phyloP scores from a whole-genome alignment of 92 coral and sea anemone species.

The Actinostola sp. region DNA sequence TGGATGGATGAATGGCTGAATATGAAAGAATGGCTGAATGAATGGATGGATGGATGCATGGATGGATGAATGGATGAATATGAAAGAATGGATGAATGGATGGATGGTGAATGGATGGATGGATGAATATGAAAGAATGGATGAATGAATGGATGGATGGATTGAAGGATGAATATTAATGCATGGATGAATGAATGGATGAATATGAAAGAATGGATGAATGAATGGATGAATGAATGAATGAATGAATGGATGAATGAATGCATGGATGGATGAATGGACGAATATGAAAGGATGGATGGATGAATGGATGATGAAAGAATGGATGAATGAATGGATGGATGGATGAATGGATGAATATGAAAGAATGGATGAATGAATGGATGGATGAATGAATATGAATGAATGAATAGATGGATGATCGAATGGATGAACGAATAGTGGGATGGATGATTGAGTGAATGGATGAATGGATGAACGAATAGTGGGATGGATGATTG shows the following conservation, averaged over 20 bases:
- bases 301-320: not conserved
- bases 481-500: not conserved
- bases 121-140: too few relatives aligned
- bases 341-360: not conserved
- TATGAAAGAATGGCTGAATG: not conserved
- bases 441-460: not conserved
- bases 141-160: too few relatives aligned
- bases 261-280: too few relatives aligned
- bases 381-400: too few relatives aligned
- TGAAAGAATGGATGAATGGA: not conserved
- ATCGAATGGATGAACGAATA: not conserved
- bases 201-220: not conserved
- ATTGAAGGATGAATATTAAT: not conserved
- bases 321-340: not conserved
- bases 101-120: too few relatives aligned
- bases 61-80: not conserved
- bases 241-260: too few relatives aligned
- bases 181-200: not conserved
- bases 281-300: not conserved
- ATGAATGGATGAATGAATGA: not conserved
- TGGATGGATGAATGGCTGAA: too few relatives aligned
- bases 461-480: not conserved
- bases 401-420: not conserved
- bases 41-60: not conserved
- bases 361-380: too few relatives aligned